These are phyloP conservation scores for roundworm (Caenorhabditis elegans) DNA, from an alignment of 1,140 invertebrate genomes.

Conservation along the genomic window DNA sequence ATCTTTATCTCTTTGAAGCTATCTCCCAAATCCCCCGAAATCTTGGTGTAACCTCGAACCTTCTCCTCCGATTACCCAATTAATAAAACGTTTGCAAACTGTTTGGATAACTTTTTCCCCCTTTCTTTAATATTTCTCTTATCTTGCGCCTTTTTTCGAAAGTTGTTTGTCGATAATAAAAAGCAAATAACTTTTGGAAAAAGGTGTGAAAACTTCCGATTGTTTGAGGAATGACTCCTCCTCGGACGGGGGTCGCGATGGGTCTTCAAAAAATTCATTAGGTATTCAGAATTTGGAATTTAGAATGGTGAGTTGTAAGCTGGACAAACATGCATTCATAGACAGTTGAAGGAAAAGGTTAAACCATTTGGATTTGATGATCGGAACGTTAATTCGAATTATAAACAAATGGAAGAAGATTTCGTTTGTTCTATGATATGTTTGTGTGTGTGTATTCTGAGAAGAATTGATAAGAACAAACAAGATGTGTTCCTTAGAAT, in stretches of 20 bases:
- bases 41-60: too few species aligned
- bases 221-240: slow-evolving; percentile 23
- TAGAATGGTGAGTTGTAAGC: not conserved
- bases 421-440: not conserved
- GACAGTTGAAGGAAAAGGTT: too few species aligned
- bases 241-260: not conserved
- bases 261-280: not conserved
- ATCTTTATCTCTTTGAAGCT: too few species aligned
- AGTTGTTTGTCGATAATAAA: slow-evolving; percentile 14
- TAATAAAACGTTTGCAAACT: not conserved
- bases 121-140: not conserved
- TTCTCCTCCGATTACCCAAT: too few species aligned
- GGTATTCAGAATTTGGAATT: not conserved
- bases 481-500: not conserved
- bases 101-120: not conserved
- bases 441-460: not conserved
- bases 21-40: too few species aligned
- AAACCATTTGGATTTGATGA: too few species aligned
- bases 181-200: slow-evolving; percentile 3
- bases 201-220: slow-evolving; percentile 27
- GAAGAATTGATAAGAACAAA: not conserved
- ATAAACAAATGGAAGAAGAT: not conserved
- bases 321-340: not conserved
- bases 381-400: not conserved
- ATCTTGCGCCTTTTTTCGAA: not conserved